Evolutionary conservation across 2,888 invertebrate species (phyloP).

Genomic region (Dermolepida albohirtum): DNA sequence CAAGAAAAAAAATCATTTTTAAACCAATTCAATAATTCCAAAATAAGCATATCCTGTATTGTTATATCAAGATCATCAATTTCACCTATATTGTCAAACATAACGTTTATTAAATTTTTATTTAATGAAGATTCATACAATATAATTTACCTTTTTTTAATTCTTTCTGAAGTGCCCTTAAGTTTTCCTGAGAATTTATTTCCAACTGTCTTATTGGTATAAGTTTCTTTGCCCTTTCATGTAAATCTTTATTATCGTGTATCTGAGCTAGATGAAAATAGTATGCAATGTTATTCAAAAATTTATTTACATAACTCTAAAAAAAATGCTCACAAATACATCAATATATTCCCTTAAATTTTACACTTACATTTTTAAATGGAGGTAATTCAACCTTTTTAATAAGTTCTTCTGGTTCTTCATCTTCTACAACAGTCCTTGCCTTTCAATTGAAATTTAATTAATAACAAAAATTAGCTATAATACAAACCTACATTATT

Average conservation of each 20-base stretch:
- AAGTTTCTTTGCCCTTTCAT: slow-evolving; percentile 72
- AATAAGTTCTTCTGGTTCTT: slow-evolving; percentile 37
- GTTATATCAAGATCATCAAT: slow-evolving; percentile 56
- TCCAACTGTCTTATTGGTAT: slow-evolving; percentile 78
- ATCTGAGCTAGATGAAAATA: slow-evolving; percentile 56
- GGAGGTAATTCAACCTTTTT: slow-evolving; percentile 46
- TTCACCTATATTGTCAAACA: slow-evolving; percentile 11
- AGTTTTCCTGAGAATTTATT: slow-evolving; percentile 72
- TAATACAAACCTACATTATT: slow-evolving; percentile 1
- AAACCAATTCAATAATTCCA: slow-evolving; percentile 91
- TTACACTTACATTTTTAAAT: slow-evolving; percentile 42
- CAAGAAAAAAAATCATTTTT: slow-evolving; percentile 92
- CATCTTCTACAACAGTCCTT: neutral
- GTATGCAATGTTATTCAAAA: slow-evolving; percentile 56
- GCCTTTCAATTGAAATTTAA: slow-evolving; percentile 21
- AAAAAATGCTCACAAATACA: slow-evolving; percentile 36
- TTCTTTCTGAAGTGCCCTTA: slow-evolving; percentile 72
- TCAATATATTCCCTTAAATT: slow-evolving; percentile 3
- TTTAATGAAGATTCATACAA: neutral
- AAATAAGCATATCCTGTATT: slow-evolving; percentile 78
- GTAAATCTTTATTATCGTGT: slow-evolving; percentile 78
- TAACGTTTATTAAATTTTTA: neutral
- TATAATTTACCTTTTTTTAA: slow-evolving; percentile 67
- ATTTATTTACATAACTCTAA: slow-evolving; percentile 56
- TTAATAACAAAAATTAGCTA: neutral